phyloP scores from a whole-genome alignment of 2,797 vertebrate species.

The Pempheris klunzingeri region DNA sequence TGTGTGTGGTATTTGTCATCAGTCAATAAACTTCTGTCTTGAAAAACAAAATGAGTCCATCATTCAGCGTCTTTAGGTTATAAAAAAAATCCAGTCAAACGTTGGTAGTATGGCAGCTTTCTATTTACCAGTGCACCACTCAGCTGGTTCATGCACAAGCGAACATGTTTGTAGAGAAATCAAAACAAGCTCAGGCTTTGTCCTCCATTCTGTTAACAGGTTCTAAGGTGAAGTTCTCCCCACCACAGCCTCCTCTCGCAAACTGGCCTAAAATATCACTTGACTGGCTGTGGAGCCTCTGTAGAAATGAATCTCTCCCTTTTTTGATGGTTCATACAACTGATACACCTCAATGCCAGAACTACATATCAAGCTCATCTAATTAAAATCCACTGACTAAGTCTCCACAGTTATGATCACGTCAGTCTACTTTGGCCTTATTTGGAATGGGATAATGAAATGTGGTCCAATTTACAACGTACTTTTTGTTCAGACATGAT shows the following conservation, averaged over 20 bases:
- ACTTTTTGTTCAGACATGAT: too few species aligned
- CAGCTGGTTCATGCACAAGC: not conserved
- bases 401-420: not conserved
- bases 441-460: not conserved
- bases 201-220: slow-evolving; percentile 13
- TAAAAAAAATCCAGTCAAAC: not conserved
- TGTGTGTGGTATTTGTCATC: not conserved
- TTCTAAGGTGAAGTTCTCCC: slow-evolving; percentile 15
- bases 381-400: not conserved
- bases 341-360: not conserved
- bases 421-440: not conserved
- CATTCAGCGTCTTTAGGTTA: too few species aligned
- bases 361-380: not conserved
- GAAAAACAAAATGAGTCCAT: not conserved
- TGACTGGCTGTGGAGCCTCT: not conserved
- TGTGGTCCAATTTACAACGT: not conserved
- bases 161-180: not conserved
- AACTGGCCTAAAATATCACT: not conserved
- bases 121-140: not conserved
- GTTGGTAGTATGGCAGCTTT: not conserved
- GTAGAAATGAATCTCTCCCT: not conserved
- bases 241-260: not conserved
- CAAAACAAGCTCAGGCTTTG: not conserved
- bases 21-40: not conserved
- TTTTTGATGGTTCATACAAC: not conserved